phyloP scores from a whole-genome alignment of 2,797 vertebrate genomes.

The Myotis pilosus region DNA sequence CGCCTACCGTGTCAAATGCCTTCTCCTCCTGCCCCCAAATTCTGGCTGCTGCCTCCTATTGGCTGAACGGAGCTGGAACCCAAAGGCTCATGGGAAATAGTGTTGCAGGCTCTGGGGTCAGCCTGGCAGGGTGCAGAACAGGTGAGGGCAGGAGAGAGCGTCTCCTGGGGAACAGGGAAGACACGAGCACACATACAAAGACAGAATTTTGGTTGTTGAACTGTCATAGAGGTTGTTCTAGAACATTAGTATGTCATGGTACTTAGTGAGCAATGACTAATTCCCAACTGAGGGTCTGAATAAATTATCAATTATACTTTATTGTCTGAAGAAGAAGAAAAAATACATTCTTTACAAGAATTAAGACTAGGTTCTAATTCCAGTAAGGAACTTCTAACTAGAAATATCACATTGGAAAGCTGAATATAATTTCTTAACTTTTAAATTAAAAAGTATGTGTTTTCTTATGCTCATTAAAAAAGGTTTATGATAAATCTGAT shows the following conservation, averaged over 20 bases:
- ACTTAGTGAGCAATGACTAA: not conserved
- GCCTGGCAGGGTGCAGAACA: not conserved
- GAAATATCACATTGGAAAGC: not conserved
- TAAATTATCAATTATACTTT: not conserved
- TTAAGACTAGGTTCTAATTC: not conserved
- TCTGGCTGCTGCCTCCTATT: not conserved
- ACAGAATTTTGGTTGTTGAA: accelerated
- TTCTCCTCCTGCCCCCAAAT: not conserved
- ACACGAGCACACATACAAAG: accelerated
- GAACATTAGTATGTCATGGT: not conserved
- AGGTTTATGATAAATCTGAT: not conserved
- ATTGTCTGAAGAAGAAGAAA: not conserved
- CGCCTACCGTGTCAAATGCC: not conserved
- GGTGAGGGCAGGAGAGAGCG: accelerated
- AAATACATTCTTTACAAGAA: not conserved
- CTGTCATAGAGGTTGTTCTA: not conserved
- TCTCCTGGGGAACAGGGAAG: accelerated
- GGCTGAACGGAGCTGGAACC: not conserved
- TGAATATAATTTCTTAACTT: not conserved
- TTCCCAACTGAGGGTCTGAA: not conserved
- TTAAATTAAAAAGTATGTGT: not conserved
- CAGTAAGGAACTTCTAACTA: not conserved
- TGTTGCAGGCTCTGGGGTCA: not conserved
- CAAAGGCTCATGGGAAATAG: not conserved
- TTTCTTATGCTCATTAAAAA: not conserved